Percentiles rank a stretch among this genome's conserved stretches.
phyloP scores from a whole-genome alignment of 2,888 invertebrate species.

The Leptopilina drosophilae region DNA sequence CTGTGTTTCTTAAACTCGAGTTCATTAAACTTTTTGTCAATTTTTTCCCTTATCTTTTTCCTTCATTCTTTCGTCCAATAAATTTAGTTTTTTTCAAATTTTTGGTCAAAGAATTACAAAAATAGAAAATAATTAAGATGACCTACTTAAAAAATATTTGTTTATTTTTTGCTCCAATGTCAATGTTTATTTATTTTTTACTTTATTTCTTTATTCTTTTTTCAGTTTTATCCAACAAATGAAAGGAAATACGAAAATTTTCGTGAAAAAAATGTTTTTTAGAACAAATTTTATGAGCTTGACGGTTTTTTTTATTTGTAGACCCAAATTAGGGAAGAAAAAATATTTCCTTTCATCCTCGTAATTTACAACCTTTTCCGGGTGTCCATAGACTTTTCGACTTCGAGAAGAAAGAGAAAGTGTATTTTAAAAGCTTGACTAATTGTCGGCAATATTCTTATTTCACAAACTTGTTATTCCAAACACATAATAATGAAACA shows the following conservation, averaged over 20 bases:
- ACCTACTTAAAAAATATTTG: not conserved
- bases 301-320: not conserved
- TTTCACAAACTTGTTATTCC: not conserved
- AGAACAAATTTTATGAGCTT: not conserved
- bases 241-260: too few relatives aligned
- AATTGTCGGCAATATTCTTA: not conserved
- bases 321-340: not conserved
- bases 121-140: not conserved
- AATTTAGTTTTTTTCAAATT: not conserved
- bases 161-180: too few relatives aligned
- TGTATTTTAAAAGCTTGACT: not conserved
- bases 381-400: not conserved
- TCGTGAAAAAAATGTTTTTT: not conserved
- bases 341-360: not conserved
- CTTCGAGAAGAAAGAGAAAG: slow-evolving; percentile 15
- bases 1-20: not conserved
- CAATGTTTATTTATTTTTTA: too few relatives aligned
- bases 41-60: not conserved
- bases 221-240: too few relatives aligned
- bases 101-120: not conserved
- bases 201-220: too few relatives aligned
- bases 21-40: not conserved
- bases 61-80: not conserved
- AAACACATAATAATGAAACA: not conserved
- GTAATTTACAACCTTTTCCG: slow-evolving; percentile 17